A percentile compares a stretch with the other conserved stretches of the same genome.
These are phyloP conservation scores for Teleogryllus oceanicus DNA, from an alignment of 2,888 invertebrate species.

Conservation along the genomic window DNA sequence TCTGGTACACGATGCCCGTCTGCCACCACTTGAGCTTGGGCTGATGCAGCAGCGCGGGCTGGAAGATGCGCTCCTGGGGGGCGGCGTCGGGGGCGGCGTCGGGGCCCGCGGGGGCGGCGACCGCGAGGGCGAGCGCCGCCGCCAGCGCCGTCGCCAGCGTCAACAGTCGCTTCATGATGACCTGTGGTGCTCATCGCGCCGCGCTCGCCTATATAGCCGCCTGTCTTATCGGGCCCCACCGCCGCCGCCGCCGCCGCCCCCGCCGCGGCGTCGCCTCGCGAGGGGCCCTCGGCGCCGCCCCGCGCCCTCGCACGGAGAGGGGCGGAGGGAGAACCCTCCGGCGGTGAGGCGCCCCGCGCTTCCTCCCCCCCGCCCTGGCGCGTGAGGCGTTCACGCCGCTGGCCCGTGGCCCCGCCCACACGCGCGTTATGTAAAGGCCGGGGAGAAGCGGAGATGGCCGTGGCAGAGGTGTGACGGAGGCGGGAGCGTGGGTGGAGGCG, in stretches of 20 bases:
- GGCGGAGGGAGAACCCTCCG: no score
- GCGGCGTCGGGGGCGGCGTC: neutral
- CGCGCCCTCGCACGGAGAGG: no score
- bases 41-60: neutral
- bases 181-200: neutral
- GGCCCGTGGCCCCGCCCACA: no score
- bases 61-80: neutral
- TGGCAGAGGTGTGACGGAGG: no score
- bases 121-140: no score
- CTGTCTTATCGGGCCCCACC: neutral
- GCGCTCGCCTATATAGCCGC: neutral
- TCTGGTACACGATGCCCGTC: slow-evolving; percentile 75
- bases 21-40: slow-evolving; percentile 68
- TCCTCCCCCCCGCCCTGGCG: no score
- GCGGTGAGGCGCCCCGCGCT: no score
- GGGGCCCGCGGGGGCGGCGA: neutral
- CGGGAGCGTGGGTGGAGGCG: no score
- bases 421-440: no score
- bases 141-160: neutral
- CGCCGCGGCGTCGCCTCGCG: neutral
- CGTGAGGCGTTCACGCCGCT: no score
- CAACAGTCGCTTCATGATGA: neutral
- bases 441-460: no score
- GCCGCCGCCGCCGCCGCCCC: neutral
- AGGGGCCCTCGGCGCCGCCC: neutral